These are phyloP conservation scores for Drosophila longiperda DNA, from an alignment of 2,888 invertebrate species.

Conservation along the genomic window DNA sequence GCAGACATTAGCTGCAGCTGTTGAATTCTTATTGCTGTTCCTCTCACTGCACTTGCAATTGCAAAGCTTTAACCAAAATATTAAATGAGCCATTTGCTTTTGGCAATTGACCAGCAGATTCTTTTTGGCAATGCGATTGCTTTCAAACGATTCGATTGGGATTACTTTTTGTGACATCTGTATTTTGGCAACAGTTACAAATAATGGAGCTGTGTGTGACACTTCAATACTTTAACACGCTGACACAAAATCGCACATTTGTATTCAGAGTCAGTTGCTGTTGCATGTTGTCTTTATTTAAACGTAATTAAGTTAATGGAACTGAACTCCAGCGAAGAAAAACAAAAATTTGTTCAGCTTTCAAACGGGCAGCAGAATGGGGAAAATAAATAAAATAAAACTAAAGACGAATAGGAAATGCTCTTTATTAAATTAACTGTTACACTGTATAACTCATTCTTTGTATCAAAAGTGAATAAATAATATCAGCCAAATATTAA, in stretches of 20 bases:
- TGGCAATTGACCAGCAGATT: conserved; percentile 42
- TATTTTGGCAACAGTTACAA: conserved; percentile 11
- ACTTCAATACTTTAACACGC: background rate
- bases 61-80: conserved; percentile 26
- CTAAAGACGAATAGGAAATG: background rate
- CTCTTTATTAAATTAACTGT: background rate
- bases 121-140: conserved; percentile 36
- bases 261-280: conserved; percentile 22
- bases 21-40: background rate
- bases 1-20: conserved; percentile 5
- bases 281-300: conserved; percentile 47
- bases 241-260: background rate
- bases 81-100: conserved; percentile 10
- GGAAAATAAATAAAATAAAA: background rate
- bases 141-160: conserved; percentile 25
- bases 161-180: conserved; percentile 5
- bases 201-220: conserved; percentile 3
- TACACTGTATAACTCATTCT: background rate
- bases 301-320: conserved; percentile 61
- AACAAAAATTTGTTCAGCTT: conserved; percentile 6
- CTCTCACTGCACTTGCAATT: conserved; percentile 22
- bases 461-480: background rate
- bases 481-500: background rate
- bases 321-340: conserved; percentile 32
- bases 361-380: background rate